A percentile compares a stretch with the other conserved stretches of the same genome.
These are phyloP conservation scores for Acrobeloides nanus DNA, from an alignment of 2,888 invertebrate species.

Conservation along the genomic window DNA sequence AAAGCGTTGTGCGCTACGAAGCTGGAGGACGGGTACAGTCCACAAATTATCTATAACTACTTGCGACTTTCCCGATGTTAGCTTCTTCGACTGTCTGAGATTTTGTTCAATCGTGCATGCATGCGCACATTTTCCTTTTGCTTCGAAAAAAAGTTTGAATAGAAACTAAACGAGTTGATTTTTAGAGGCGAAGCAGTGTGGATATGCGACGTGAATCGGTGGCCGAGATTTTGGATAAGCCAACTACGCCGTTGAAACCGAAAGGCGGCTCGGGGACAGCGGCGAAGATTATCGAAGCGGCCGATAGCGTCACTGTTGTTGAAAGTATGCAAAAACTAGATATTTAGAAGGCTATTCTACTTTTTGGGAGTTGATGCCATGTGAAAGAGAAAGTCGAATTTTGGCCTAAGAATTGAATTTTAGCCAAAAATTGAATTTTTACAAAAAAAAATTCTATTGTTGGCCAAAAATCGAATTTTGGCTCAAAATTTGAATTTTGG, in stretches of 20 bases:
- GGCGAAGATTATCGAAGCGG: slow-evolving; percentile 75
- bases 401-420: too few species aligned
- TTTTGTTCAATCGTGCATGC: neutral
- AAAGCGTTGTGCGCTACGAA: too few species aligned
- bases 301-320: slow-evolving; percentile 87
- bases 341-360: too few species aligned
- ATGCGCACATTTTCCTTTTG: neutral
- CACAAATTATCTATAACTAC: too few species aligned
- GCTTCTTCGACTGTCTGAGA: neutral
- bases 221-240: slow-evolving; percentile 47
- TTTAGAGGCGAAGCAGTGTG: slow-evolving; percentile 71
- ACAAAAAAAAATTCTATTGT: neutral
- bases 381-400: too few species aligned
- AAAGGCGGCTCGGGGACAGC: slow-evolving; percentile 64
- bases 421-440: too few species aligned
- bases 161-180: neutral
- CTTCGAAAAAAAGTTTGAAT: neutral
- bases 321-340: slow-evolving; percentile 78
- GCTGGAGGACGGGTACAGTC: too few species aligned
- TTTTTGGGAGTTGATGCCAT: too few species aligned
- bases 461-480: too few species aligned
- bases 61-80: too few species aligned
- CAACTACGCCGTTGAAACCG: slow-evolving; percentile 70
- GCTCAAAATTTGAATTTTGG: too few species aligned
- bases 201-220: slow-evolving; percentile 73